phyloP scores from a whole-genome alignment of 2,888 invertebrate species.

The Ophioninae sp. region DNA sequence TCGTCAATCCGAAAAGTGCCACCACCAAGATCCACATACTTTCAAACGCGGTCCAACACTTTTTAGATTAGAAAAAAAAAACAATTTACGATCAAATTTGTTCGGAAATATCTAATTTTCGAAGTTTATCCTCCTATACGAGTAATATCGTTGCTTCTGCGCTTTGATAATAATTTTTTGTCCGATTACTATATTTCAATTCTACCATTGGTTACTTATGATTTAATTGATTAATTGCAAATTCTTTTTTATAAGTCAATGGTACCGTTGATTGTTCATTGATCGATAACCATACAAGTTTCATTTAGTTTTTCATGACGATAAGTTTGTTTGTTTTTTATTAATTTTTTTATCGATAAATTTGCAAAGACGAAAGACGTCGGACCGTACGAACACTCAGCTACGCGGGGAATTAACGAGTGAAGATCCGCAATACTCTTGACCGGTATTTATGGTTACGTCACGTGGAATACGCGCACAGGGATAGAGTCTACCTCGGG shows the following conservation, averaged over 20 bases:
- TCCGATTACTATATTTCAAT: no score
- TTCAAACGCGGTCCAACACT: neutral
- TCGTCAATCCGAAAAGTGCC: conserved; percentile 42
- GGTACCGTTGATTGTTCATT: no score
- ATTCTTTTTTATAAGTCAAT: no score
- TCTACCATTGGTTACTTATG: no score
- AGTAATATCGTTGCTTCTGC: no score
- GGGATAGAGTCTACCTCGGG: conserved; percentile 46
- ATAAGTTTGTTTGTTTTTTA: neutral
- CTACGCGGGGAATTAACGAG: conserved; percentile 61
- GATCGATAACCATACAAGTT: no score
- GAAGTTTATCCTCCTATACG: neutral
- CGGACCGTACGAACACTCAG: conserved; percentile 48
- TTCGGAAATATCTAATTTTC: neutral
- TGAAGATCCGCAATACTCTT: conserved; percentile 62
- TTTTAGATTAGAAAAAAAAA: neutral
- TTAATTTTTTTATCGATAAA: neutral
- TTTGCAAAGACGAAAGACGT: neutral
- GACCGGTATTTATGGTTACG: conserved; percentile 65
- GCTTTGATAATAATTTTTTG: no score
- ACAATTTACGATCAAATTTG: neutral
- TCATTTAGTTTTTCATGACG: no score
- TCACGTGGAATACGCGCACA: conserved; percentile 56
- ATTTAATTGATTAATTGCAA: no score
- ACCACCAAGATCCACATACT: conserved; percentile 60